Evolutionary conservation across 2,888 invertebrate species (phyloP), one percentile per base, ranked within the genome.

Genomic region (Serripes groenlandicus): DNA sequence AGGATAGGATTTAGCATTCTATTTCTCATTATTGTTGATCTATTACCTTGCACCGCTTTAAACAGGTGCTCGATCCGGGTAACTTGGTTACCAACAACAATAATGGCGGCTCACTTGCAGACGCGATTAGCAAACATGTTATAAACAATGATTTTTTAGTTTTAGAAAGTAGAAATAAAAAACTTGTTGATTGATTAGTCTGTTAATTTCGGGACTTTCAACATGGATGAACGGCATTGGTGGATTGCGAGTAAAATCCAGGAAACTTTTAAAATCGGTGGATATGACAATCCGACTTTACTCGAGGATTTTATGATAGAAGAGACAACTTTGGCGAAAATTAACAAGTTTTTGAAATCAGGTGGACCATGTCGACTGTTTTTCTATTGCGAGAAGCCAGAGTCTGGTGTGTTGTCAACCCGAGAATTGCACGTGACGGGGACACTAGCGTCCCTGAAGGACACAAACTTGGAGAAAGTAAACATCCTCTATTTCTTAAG

Each of bases 201-300:
- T n/a, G n/a, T n/a, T n/a, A n/a, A n/a, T n/a, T n/a, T n/a, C n/a
- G n/a, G n/a, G n/a, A n/a, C n/a, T n/a, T 23, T n/a, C 74, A 90
- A 54, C 35, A 94, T 94, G 94, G 94, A 94, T 92, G 94, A 94
- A 90, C 86, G 94, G 79, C 94, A 94, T 87, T 94, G 94, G 94
- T 94, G 94, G 94, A 93, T 94, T 35, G 94, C 94, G 58, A 92
- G 93, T 7, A 94, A 94, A 89, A 94, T 94, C 83, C 94, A 94
- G 86, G 94, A 94, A 84, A 94, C 93, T 74, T 94, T 94, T 83
- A 92, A 92, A 83, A 92, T 94, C 69, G 93, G 93, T 23, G 93
- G 92, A 54, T 92, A 90, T 88, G 93, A 92, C 83, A 93, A 93
- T 79, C 93, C 94, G 4, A 92, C 93, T 37, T 74, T 93, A 66